Conservation (phyloP, 2,797 vertebrate genomes). For the Acanthurus lineatus region DNA sequence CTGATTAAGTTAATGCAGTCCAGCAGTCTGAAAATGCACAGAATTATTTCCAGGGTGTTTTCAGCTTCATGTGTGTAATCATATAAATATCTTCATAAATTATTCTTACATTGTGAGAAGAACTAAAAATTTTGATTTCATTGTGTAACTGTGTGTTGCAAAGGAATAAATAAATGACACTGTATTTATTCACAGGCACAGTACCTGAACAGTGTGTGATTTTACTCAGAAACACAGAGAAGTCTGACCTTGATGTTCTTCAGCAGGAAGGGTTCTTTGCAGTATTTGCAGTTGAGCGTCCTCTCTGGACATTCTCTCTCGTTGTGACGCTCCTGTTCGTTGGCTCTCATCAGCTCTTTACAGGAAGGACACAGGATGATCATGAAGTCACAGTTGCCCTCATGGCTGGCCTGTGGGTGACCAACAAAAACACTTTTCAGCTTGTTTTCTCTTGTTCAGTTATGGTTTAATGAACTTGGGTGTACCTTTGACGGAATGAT, state of each 20-base stretch:
- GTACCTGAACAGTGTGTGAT: background rate
- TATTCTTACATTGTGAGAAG: too few relatives aligned
- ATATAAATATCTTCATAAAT: too few relatives aligned
- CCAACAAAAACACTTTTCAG: background rate
- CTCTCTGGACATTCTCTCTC: constrained; percentile 90
- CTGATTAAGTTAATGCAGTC: too few relatives aligned
- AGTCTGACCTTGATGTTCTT: constrained; percentile 86
- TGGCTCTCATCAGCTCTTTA: constrained; percentile 87
- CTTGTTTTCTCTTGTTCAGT: background rate
- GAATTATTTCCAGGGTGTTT: too few relatives aligned
- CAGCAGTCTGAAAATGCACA: too few relatives aligned
- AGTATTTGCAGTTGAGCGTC: constrained; percentile 90
- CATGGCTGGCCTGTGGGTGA: constrained; percentile 80
- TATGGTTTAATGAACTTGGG: background rate
- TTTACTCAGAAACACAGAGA: too few relatives aligned
- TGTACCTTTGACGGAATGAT: background rate
- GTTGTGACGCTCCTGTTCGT: constrained; percentile 88
- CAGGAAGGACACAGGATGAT: constrained; percentile 89
- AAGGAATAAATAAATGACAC: too few relatives aligned
- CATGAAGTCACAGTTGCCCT: constrained; percentile 88
- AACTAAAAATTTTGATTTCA: too few relatives aligned
- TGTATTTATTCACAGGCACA: too few relatives aligned
- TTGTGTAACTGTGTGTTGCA: too few relatives aligned
- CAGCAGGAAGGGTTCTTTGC: constrained; percentile 87
- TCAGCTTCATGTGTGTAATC: too few relatives aligned